Base-by-base conservation (phyloP, 1,140 invertebrate genomes). In the Lepidurus couesii region DNA sequence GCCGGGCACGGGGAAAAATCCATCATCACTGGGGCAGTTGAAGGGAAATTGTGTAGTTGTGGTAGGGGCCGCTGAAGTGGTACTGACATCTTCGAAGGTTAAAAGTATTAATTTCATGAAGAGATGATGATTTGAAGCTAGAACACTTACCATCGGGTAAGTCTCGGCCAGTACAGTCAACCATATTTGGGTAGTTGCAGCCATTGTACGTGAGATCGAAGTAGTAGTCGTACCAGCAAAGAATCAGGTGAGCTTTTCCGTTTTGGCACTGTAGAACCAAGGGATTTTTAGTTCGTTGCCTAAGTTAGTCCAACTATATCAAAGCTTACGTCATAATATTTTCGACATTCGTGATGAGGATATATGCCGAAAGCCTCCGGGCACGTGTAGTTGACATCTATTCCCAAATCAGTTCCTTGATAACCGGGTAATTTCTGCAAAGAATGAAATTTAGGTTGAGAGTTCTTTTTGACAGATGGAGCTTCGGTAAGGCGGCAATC, bases 191-290 rank as follows among this genome's bases (percentile, higher is more conserved):
- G 21, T 47, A 80, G 73, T 81, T 81, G 74, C 81, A 81, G 42
- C 81, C 81, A 26, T 78, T 44, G 74, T 80, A 81, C 13, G 9
- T 73, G 1, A 79, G 43, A 75, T 81, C 81, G 75, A 80, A 81
- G 11, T 80, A 76, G 5, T 78, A 77, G 34, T 79, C 79, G 77
- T 76, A 75, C 26, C 45, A 44, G 21, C 81, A 81, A 16, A 77
- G 77, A 75, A 75, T 77, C 42, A 81, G 43, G 16, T 44, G 73
- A 42, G 80, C 80, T 9, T 44, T 45, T 11, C 44, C 42, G 24
- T n/a, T 26, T 16, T 45, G 75, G 42, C 80, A 80, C 26, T 79
- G 26, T 10, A 74, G 44, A 42, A 74, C 79, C 53, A 16, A 65
- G 6, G 13, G 21, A 65, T 9, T 65, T 1, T 9, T 65, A 16